Conservation (phyloP, 2,888 invertebrate genomes). For the Pristionchus mayeri region DNA sequence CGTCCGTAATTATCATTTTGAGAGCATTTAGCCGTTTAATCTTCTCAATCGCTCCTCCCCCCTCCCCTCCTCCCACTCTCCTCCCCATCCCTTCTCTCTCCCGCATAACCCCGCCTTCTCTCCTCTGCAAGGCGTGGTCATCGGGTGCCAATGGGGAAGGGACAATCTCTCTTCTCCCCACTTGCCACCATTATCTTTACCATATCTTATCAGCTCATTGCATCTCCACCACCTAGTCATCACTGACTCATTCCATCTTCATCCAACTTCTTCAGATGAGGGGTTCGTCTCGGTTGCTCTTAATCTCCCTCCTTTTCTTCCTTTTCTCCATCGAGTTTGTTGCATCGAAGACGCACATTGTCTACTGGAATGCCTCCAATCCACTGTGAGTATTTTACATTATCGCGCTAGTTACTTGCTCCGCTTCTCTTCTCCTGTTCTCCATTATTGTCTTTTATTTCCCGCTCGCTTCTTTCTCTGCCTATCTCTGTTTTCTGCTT, state of each 20-base stretch:
- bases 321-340: background rate
- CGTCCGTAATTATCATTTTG: background rate
- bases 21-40: constrained; percentile 19
- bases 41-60: background rate
- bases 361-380: constrained; percentile 37
- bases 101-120: constrained; percentile 29
- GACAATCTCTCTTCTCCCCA: constrained; percentile 8
- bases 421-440: background rate
- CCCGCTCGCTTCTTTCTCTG: background rate
- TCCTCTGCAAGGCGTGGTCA: constrained; percentile 13
- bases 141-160: constrained; percentile 3
- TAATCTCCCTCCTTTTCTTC: constrained; percentile 11
- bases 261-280: constrained; percentile 28
- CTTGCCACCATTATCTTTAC: background rate
- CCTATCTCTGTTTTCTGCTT: background rate
- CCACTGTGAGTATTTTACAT: constrained; percentile 20
- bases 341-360: background rate
- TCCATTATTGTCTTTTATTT: background rate
- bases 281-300: background rate
- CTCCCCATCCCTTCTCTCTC: background rate
- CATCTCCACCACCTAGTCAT: background rate
- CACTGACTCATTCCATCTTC: background rate
- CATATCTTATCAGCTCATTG: constrained; percentile 14
- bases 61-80: background rate
- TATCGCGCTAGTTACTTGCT: background rate